phyloP scores from a whole-genome alignment of 1,140 invertebrate species.

The Pogonognathellus flavescens region DNA sequence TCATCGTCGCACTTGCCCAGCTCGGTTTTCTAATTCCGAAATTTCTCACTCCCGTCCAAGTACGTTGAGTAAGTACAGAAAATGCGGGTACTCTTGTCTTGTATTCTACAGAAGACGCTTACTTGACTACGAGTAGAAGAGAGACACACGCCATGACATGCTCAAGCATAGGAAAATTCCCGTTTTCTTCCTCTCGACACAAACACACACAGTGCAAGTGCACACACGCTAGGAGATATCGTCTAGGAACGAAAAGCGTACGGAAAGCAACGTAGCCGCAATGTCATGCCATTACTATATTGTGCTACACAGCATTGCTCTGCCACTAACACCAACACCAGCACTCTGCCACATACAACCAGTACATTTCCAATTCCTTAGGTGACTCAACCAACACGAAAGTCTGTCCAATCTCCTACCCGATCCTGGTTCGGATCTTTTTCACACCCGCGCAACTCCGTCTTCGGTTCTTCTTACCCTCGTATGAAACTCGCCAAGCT shows the following conservation, averaged over 20 bases:
- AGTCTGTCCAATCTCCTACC: slow-evolving; percentile 13
- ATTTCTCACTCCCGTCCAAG: slow-evolving; percentile 5
- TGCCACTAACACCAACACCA: too few species aligned
- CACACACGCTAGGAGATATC: neutral
- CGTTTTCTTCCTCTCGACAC: neutral
- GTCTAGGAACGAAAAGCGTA: neutral
- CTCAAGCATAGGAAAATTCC: neutral
- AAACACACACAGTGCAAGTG: neutral
- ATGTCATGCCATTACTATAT: neutral
- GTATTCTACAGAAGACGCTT: neutral
- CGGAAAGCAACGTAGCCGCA: neutral
- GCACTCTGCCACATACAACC: neutral
- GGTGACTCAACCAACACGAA: neutral
- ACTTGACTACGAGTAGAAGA: too few species aligned
- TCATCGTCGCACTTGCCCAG: slow-evolving; percentile 50
- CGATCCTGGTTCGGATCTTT: slow-evolving; percentile 38
- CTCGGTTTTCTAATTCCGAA: slow-evolving; percentile 24
- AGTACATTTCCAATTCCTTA: neutral
- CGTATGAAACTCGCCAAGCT: neutral
- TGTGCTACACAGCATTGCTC: neutral
- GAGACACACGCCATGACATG: too few species aligned
- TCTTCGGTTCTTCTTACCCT: slow-evolving; percentile 24
- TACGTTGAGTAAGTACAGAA: neutral
- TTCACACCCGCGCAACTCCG: slow-evolving; percentile 48
- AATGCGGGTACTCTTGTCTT: neutral